Evolutionary conservation across 2,113 vertebrate species (phyloP), one percentile per base, ranked within the genome.

Genomic region (Bagarius yarrelli): DNA sequence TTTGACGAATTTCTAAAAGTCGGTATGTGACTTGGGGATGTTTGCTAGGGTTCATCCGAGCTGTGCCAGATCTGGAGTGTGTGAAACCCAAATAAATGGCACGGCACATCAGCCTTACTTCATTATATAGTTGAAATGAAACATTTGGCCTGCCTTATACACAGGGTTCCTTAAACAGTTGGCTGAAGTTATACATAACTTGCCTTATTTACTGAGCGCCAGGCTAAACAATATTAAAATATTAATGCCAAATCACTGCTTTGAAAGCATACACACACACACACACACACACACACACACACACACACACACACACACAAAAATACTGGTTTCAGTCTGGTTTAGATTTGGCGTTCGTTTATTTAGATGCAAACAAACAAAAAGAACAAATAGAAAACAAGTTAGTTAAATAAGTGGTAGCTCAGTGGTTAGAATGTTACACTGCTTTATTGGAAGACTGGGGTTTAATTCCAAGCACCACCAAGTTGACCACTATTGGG

Each of bases 21-120:
- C n/a, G n/a, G n/a, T n/a, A n/a, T n/a, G n/a, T n/a, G n/a, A n/a
- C n/a, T n/a, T 14, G 8, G 32, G 19, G 64, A 44, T 64, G 15
- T 64, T 64, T 63, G 25, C 27, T 2, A 6, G 12, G 55, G 27
- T 61, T 25, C 18, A 34, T 23, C 34, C 74, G n/a, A 74, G 72
- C 47, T 56, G 52, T 47, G 56, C n/a, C 15, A 76, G 30, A 63
- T 50, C n/a, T 76, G 57, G 34, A 15, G 27, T 56, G 53, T 57
- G 72, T 74, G 72, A 75, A 36, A 75, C 36, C 34, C 73, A 44
- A 57, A 50, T 76, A 32, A 36, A 59, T n/a, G n/a, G n/a, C 18
- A 3, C 15, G 13, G 13, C 8, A 25, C 34, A 59, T 67, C 11
- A 60, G 14, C 55, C 30, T 5, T 6, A 36, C 72, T n/a, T 74